Base-by-base conservation (phyloP, 2,888 invertebrate species). In the Choristoneura rosaceana region DNA sequence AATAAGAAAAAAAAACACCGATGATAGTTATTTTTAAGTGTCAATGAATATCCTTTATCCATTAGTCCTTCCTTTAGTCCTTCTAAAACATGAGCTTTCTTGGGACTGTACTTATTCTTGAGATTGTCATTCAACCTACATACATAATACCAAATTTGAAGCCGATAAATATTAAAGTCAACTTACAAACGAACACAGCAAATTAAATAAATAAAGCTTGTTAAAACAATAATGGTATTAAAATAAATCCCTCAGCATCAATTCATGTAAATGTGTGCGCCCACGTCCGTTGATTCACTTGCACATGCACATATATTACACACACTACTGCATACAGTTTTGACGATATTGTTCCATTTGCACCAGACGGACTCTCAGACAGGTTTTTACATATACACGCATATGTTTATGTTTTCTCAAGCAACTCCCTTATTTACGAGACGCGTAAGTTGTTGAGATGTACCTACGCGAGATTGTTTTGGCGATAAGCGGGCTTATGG, bases 301-400 rank as follows among this genome's bases (percentile, higher is more conserved):
- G n/a, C 55, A 55, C 25, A 55, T 55, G 25, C 38, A 17, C 55
- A 43, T 66, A 66, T 14, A 66, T 55, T 33, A 52, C 41, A 10
- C 17, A 50, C 17, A 25, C 14, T 12, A 52, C 34, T 38, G 59
- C 15, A 62, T n/a, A 33, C 63, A 66, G 61, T 63, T 59, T 60
- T 17, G 63, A 59, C 58, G 45, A 50, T 71, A 58, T 64, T 64
- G 64, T 69, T 41, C 38, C 63, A 68, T 68, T 34, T 41, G 58
- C 61, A 45, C 41, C 68, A 73, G 73, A 73, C 73, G 52, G 63
- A 60, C 52, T 59, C 69, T 50, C 71, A 73, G 73, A 73, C 73
- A 17, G 41, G 69, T 68, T 60, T 59, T 60, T 69, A 73, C 38
- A 71, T 52, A 71, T 34, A 67, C 41, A 34, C 33, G 52, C 55